A percentile compares a stretch with the other conserved stretches of the same genome.
These are phyloP conservation scores for Apus apus DNA, from an alignment of 2,113 vertebrate genomes.

Conservation along the genomic window DNA sequence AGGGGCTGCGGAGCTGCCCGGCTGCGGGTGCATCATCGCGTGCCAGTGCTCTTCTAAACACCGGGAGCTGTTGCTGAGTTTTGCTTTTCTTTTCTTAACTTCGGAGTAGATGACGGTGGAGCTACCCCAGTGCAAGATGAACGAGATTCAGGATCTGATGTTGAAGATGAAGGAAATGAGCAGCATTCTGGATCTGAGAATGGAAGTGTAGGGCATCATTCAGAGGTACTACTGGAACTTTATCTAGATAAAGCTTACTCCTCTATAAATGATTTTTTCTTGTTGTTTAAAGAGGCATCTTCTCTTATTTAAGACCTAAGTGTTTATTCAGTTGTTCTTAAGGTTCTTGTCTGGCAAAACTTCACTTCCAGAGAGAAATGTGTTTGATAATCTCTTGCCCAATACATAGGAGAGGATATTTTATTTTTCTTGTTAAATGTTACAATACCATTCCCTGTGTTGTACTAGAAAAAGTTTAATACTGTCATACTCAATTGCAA, in stretches of 20 bases:
- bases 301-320: background rate
- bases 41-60: background rate
- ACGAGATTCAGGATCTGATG: conserved; percentile 87
- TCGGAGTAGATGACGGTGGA: conserved; percentile 90
- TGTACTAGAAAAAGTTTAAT: background rate
- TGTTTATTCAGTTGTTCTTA: background rate
- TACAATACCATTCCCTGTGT: background rate
- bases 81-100: conserved; percentile 25
- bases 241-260: background rate
- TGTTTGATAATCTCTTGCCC: background rate
- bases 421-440: background rate
- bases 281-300: background rate
- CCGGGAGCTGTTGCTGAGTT: background rate
- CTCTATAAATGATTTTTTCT: background rate
- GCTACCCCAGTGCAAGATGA: conserved; percentile 97
- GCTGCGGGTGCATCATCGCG: background rate
- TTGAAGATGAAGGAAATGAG: conserved; percentile 84
- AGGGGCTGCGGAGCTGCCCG: background rate
- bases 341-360: background rate
- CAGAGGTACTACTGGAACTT: conserved; percentile 80
- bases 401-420: background rate
- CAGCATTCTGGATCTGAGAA: conserved; percentile 80
- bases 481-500: background rate
- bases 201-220: conserved; percentile 80
- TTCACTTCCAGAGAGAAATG: background rate